Percentiles rank a stretch among this genome's conserved stretches.
phyloP scores from a whole-genome alignment of 2,797 vertebrate genomes.

The Acanthurus tractus region DNA sequence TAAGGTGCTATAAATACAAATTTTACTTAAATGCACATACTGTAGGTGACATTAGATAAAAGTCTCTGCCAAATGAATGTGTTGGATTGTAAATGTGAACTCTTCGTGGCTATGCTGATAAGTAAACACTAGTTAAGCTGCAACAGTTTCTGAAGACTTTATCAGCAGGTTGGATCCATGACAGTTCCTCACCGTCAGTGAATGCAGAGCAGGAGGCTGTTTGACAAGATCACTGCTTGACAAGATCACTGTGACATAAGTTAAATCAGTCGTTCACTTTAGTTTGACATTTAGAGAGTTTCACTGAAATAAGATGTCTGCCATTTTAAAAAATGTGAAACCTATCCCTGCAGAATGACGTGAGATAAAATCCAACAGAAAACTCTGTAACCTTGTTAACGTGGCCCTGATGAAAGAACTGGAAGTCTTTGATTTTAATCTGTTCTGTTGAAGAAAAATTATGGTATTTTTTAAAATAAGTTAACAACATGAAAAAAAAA shows the following conservation, averaged over 20 bases:
- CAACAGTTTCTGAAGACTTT: not conserved
- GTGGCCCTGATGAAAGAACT: conserved; percentile 22
- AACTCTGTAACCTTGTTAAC: conserved; percentile 5
- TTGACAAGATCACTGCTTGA: no score
- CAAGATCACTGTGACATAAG: conserved; percentile 44
- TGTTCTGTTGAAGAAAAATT: not conserved
- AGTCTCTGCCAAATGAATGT: not conserved
- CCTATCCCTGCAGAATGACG: conserved; percentile 9
- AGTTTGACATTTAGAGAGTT: conserved; percentile 51
- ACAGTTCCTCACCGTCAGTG: not conserved
- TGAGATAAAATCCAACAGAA: not conserved
- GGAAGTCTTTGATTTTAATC: not conserved
- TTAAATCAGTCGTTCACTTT: conserved; percentile 44
- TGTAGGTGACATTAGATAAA: not conserved
- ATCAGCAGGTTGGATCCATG: not conserved
- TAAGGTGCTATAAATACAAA: no score
- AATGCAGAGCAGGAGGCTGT: not conserved
- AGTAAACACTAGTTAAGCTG: not conserved
- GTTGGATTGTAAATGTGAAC: not conserved
- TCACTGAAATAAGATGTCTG: conserved; percentile 24
- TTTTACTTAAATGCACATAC: not conserved
- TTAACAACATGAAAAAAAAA: not conserved
- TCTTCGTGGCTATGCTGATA: not conserved
- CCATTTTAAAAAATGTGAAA: conserved; percentile 10
- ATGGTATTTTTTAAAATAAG: conserved; percentile 24